Evolutionary conservation across 2,113 vertebrate genomes (phyloP).

Genomic region (Erinaceus europaeus): DNA sequence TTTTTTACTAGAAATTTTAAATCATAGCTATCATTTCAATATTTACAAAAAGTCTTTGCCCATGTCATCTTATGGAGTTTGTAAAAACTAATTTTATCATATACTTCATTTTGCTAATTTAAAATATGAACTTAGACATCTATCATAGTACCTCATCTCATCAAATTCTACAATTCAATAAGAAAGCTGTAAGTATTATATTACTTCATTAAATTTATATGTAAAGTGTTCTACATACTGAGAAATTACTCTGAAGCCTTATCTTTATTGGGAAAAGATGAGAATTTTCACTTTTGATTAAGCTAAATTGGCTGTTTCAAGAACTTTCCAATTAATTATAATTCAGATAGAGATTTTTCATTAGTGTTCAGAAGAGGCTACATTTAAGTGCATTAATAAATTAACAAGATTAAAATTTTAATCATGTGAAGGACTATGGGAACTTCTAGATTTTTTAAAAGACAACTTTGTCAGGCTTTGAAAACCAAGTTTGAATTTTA

Average conservation of each 20-base stretch:
- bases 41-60: background rate
- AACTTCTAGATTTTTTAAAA: slow-evolving; percentile 21
- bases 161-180: slow-evolving; percentile 30
- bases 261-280: slow-evolving; percentile 61
- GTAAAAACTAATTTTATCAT: slow-evolving; percentile 40
- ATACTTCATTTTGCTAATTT: slow-evolving; percentile 16
- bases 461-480: slow-evolving; percentile 40
- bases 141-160: slow-evolving; percentile 33
- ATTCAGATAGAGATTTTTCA: slow-evolving; percentile 58
- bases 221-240: slow-evolving; percentile 58
- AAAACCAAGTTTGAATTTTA: slow-evolving; percentile 13
- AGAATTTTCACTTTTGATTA: slow-evolving; percentile 73
- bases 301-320: slow-evolving; percentile 65
- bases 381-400: slow-evolving; percentile 67
- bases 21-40: background rate
- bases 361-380: slow-evolving; percentile 62
- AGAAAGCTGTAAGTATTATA: slow-evolving; percentile 38
- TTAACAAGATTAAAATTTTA: slow-evolving; percentile 62
- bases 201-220: slow-evolving; percentile 63
- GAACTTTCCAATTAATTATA: slow-evolving; percentile 74
- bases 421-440: slow-evolving; percentile 6
- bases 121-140: slow-evolving; percentile 27
- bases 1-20: slow-evolving; percentile 26
- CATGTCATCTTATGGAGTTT: background rate
- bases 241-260: slow-evolving; percentile 67